Evolutionary conservation across 2,888 invertebrate species (phyloP).

Genomic region (Dinocampus coccinellae): DNA sequence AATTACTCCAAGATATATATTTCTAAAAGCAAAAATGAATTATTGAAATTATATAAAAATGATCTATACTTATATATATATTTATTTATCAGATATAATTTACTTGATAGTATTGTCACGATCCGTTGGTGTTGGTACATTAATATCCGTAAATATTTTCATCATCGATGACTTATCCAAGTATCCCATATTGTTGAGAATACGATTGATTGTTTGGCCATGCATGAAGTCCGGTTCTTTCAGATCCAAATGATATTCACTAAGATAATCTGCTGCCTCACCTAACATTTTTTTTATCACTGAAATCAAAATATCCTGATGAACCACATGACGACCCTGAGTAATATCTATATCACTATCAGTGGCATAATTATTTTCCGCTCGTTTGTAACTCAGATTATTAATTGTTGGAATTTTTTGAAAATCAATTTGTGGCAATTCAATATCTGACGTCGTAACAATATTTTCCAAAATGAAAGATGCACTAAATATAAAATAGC

Average conservation of each 20-base stretch:
- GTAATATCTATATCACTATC: conserved; percentile 60
- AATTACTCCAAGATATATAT: conserved; percentile 68
- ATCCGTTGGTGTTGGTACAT: conserved; percentile 43
- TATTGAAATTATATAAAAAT: too few relatives aligned
- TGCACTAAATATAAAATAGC: conserved; percentile 55
- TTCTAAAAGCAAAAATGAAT: conserved; percentile 43
- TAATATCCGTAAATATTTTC: conserved; percentile 50
- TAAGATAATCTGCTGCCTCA: conserved; percentile 61
- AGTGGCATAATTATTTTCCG: conserved; percentile 43
- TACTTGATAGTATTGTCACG: conserved; percentile 50
- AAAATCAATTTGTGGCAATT: conserved; percentile 42
- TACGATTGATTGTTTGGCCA: conserved; percentile 62
- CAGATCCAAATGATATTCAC: conserved; percentile 61
- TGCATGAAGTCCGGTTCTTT: conserved; percentile 60
- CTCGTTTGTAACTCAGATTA: conserved; percentile 56
- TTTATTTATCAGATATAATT: too few relatives aligned
- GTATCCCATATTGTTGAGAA: conserved; percentile 57
- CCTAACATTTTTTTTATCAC: conserved; percentile 58
- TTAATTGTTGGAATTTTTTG: conserved; percentile 41
- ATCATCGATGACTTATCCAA: conserved; percentile 61
- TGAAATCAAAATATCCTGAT: conserved; percentile 52
- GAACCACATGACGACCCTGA: conserved; percentile 58
- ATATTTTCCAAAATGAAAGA: conserved; percentile 59
- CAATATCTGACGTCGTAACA: conserved; percentile 43
- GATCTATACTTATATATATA: too few relatives aligned